These are phyloP conservation scores for Callitettix versicolor DNA, from an alignment of 1,140 invertebrate species.

Conservation along the genomic window DNA sequence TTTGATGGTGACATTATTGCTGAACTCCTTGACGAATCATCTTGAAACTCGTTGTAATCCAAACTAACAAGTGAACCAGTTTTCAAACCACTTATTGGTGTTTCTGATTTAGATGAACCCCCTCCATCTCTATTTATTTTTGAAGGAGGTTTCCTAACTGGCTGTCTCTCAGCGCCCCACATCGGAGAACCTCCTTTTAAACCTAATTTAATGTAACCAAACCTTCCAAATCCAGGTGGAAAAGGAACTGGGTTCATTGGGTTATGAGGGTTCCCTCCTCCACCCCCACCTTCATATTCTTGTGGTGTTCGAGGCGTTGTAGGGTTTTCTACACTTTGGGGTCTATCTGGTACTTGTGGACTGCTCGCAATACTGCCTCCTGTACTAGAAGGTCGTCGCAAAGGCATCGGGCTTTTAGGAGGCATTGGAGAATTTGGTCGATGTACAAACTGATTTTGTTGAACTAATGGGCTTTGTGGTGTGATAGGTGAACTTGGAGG, in stretches of 20 bases:
- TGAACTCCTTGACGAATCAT: slow-evolving; percentile 34
- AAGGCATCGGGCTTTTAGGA: slow-evolving; percentile 39
- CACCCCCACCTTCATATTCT: slow-evolving; percentile 28
- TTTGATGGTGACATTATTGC: slow-evolving; percentile 31
- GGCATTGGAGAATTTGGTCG: slow-evolving; percentile 36
- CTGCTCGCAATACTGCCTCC: slow-evolving; percentile 34
- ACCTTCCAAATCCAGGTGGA: slow-evolving; percentile 28
- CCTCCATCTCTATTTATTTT: neutral
- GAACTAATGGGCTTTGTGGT: slow-evolving; percentile 47
- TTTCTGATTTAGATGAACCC: slow-evolving; percentile 1
- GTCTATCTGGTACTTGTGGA: slow-evolving; percentile 39
- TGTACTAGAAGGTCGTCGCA: slow-evolving; percentile 39
- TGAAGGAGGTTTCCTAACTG: slow-evolving; percentile 26
- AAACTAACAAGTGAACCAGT: slow-evolving; percentile 45
- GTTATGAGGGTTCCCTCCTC: slow-evolving; percentile 40
- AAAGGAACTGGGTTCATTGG: slow-evolving; percentile 41
- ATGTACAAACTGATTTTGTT: slow-evolving; percentile 30
- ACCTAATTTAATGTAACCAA: slow-evolving; percentile 50
- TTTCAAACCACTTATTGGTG: slow-evolving; percentile 28
- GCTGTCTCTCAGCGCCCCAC: slow-evolving; percentile 37
- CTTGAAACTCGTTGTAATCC: slow-evolving; percentile 53
- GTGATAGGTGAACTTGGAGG: slow-evolving; percentile 50
- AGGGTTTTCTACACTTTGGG: slow-evolving; percentile 46
- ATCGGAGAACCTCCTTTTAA: slow-evolving; percentile 61
- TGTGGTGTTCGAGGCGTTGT: slow-evolving; percentile 40